phyloP scores from a whole-genome alignment of 2,113 vertebrate genomes.

The Melanerpes aurifrons region DNA sequence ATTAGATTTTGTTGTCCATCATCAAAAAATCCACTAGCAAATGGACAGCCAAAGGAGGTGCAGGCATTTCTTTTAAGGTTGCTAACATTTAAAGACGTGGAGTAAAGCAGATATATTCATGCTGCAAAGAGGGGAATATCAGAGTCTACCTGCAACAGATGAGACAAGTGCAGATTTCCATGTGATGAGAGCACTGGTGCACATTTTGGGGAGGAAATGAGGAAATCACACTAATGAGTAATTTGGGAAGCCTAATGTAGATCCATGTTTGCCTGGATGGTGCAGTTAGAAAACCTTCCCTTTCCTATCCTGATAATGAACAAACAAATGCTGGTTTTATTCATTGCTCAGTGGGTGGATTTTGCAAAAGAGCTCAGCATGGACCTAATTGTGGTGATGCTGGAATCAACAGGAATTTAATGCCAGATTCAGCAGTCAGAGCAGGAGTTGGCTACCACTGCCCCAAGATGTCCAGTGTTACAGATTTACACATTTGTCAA shows the following conservation, averaged over 20 bases:
- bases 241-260: neutral
- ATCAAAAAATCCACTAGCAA: neutral
- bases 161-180: neutral
- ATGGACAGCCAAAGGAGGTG: neutral
- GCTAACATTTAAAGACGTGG: neutral
- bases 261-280: neutral
- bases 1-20: neutral
- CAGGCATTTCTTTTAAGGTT: neutral
- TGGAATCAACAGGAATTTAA: neutral
- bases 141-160: neutral
- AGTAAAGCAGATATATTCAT: neutral
- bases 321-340: neutral
- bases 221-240: neutral
- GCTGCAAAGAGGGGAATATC: neutral
- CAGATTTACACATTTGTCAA: neutral
- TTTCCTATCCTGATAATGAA: neutral
- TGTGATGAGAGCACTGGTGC: neutral
- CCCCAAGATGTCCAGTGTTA: neutral
- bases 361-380: neutral
- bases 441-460: neutral
- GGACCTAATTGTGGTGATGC: fast-evolving
- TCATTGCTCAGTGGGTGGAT: neutral
- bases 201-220: neutral
- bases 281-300: neutral
- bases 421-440: neutral